Evolutionary conservation across 2,797 vertebrate species (phyloP), one percentile per base, ranked within the genome.

Genomic region (Xenopus petersii): DNA sequence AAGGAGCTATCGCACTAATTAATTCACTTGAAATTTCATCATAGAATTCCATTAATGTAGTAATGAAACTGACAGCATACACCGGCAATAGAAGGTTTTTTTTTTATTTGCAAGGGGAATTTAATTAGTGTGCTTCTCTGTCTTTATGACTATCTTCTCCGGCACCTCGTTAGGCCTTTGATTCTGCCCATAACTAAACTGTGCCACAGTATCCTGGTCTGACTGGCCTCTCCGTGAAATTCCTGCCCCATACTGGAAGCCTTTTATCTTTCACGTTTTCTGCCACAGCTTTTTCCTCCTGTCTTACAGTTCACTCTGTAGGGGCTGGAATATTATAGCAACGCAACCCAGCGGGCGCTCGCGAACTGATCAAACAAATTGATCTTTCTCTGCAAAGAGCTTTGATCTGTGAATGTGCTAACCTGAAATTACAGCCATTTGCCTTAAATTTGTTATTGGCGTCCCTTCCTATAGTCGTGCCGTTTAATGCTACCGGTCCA

Each of bases 281-380:
- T 10, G 68, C 26, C 64, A 73, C 11, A 4, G 36, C 30, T n/a
- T 65, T 30, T 64, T 12, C 21, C 58, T 79, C 73, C 71, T 16
- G 8, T 36, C 5, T 49, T 56, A 55, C 59, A 7, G n/a, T 33
- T 51, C 15, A 51, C 61, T 12, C 49, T 42, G 26, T 48, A n/a
- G 76, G 71, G 11, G 42, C 9, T 61, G 69, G 76, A n/a, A 51
- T 65, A 80, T 83, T 76, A 81, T 56, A 84, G 74, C 67, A 61
- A 36, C 48, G 17, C 75, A 61, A 24, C 8, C 64, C 15, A 75
- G 64, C 61, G 64, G 64, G 79, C 42, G 74, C 64, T 15, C 49
- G 33, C 73, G 5, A 70, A 74, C 65, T 73, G 61, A 75, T 78
- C 75, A 73, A 63, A 51, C 68, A 65, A 65, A 75, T 46, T 74